These are phyloP conservation scores for Ia io DNA, from an alignment of 2,113 vertebrate species.

Conservation along the genomic window DNA sequence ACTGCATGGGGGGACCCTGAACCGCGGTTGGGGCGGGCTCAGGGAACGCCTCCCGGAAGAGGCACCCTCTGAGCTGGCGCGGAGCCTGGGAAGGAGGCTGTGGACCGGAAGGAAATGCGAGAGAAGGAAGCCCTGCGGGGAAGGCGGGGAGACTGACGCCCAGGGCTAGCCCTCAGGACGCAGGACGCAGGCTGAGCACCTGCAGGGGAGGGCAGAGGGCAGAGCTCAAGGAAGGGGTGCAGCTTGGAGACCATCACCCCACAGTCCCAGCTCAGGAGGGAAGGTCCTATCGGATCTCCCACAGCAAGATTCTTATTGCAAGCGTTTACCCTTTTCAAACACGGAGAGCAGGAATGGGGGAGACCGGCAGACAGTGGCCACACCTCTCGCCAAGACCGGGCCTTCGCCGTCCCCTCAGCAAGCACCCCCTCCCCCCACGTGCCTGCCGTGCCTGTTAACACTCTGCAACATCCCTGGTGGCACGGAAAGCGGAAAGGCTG, in stretches of 20 bases:
- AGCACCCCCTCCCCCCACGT: neutral
- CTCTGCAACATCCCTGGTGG: neutral
- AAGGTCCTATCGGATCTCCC: neutral
- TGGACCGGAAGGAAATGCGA: no score
- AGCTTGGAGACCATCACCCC: accelerated
- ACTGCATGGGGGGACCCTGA: no score
- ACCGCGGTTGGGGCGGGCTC: accelerated
- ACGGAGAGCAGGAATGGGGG: accelerated
- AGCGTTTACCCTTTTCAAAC: neutral
- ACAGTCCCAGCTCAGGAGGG: neutral
- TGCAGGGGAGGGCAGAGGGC: neutral
- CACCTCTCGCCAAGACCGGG: neutral
- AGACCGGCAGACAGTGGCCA: neutral
- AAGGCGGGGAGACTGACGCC: no score
- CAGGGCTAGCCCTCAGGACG: accelerated
- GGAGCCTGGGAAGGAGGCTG: neutral
- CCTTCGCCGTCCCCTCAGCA: accelerated
- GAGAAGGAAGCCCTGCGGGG: no score
- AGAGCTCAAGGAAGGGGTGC: neutral
- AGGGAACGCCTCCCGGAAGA: neutral
- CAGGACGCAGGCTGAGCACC: no score
- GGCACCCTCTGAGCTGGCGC: no score
- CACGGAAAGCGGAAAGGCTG: neutral
- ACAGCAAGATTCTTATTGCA: neutral
- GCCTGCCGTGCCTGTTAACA: neutral